Base-by-base conservation (phyloP, 2,797 vertebrate species). In the Margarornis squamiger region DNA sequence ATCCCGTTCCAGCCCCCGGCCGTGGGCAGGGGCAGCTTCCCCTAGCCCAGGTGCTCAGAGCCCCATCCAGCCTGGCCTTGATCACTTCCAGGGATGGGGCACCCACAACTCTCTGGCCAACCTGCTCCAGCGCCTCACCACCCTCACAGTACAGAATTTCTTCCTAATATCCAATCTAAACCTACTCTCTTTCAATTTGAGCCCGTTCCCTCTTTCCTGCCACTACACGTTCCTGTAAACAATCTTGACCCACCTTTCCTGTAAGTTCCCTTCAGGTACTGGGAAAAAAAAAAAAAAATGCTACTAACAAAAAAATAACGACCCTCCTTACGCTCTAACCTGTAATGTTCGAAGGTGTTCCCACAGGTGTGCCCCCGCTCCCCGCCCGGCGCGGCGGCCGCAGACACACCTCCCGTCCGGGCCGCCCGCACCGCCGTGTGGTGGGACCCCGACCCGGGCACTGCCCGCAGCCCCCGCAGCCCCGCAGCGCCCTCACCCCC, bases 341-440 rank as follows among this genome's bases (percentile, higher is more conserved):
- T 23, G 14, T 24, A 57, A 9, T 24, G 54, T 29, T 4, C 2
- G 8, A 18, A 13, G 20, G 29, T 5, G 46, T 12, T 9, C 49
- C 29, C 34, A 4, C 20, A 4, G 5, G 7, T 1, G 30, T 32
- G 6, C 9, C 45, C 12, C 51, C 14, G 38, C 1, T 7, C 43
- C 13, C 19, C 1, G 29, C 4, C 2, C 5, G 3, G n/a, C 10
- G 14, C 32, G 24, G 19, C 12, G 6, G 55, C 9, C 54, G 20
- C 43, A 4, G n/a, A 14, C 39, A 15, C 81, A 3, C n/a, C 49
- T 8, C 48, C 19, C 38, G 54, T 32, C 24, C 5, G 20, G 3
- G 20, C 15, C 27, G 49, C 49, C 27, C 27, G 63, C 7, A 26
- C 43, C 39, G 13, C 14, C 14, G 36, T 39, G 39, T 14, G 6